Conservation (phyloP, 2,888 invertebrate genomes). For the Acleris cristana region DNA sequence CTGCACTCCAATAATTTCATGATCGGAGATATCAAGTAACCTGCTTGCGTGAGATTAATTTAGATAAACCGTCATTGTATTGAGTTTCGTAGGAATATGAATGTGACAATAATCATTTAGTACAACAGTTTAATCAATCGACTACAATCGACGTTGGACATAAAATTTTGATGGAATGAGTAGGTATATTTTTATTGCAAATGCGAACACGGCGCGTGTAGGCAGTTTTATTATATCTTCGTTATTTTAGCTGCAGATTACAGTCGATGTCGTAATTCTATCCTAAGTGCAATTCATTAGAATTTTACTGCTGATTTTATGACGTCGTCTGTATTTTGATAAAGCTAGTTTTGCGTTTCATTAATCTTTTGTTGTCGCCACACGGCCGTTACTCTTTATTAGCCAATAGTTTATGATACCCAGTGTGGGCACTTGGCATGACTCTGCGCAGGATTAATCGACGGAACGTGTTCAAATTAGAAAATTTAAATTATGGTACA, state of each 20-base stretch:
- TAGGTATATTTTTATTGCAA: constrained; percentile 51
- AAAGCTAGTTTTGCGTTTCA: constrained; percentile 34
- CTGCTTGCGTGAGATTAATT: constrained; percentile 25
- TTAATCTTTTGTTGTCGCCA: constrained; percentile 12
- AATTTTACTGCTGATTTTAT: constrained; percentile 59
- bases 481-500: neutral
- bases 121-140: too few species aligned
- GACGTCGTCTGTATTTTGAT: constrained; percentile 48
- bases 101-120: neutral
- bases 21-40: constrained; percentile 28
- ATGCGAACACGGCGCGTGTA: constrained; percentile 46
- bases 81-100: constrained; percentile 20
- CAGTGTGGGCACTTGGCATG: neutral
- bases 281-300: constrained; percentile 55
- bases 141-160: constrained; percentile 17
- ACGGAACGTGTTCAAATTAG: neutral
- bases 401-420: constrained; percentile 1
- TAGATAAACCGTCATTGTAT: constrained; percentile 33
- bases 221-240: constrained; percentile 38
- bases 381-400: constrained; percentile 9
- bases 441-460: neutral
- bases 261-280: constrained; percentile 47
- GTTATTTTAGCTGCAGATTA: constrained; percentile 40
- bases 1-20: constrained; percentile 28
- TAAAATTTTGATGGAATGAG: constrained; percentile 42